A percentile compares a stretch with the other conserved stretches of the same genome.
These are phyloP conservation scores for Cladopsammia gracilis DNA, from an alignment of 64 coral and sea anemone genomes.

Conservation along the genomic window DNA sequence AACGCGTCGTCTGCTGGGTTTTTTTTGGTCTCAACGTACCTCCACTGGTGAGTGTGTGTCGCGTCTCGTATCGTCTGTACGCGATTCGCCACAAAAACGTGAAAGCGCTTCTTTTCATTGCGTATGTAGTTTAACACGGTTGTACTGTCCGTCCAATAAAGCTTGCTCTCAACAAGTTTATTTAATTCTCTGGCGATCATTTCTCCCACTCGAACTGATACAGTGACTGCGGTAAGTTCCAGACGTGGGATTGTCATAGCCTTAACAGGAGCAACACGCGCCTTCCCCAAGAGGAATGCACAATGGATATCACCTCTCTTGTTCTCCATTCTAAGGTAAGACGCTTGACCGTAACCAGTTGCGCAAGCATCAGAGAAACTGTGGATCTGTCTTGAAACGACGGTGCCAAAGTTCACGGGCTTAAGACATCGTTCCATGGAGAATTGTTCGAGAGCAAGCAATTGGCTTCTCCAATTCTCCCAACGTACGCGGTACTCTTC, in stretches of 20 bases:
- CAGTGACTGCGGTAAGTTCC: background rate
- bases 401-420: conserved; percentile 39
- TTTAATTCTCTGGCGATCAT: background rate
- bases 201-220: background rate
- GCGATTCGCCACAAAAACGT: background rate
- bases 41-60: too few species aligned
- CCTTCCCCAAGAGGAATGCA: conserved; percentile 43
- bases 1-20: too few species aligned
- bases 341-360: conserved; percentile 25
- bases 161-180: background rate
- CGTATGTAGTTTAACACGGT: too few species aligned
- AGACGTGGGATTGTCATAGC: conserved; percentile 31
- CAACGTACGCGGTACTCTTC: conserved; percentile 38
- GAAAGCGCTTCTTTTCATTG: background rate
- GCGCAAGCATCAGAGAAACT: conserved; percentile 60
- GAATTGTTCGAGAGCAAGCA: conserved; percentile 14
- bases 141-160: conserved; percentile 15
- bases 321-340: conserved; percentile 29
- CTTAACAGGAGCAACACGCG: conserved; percentile 18
- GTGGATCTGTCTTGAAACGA: conserved; percentile 51
- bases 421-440: conserved; percentile 45
- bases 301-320: conserved; percentile 6
- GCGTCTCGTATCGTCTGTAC: background rate
- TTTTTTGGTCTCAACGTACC: too few species aligned
- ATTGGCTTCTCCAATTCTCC: conserved; percentile 46